These are phyloP conservation scores for Trissolcus brochymenae DNA, from an alignment of 2,888 invertebrate genomes.

Conservation along the genomic window DNA sequence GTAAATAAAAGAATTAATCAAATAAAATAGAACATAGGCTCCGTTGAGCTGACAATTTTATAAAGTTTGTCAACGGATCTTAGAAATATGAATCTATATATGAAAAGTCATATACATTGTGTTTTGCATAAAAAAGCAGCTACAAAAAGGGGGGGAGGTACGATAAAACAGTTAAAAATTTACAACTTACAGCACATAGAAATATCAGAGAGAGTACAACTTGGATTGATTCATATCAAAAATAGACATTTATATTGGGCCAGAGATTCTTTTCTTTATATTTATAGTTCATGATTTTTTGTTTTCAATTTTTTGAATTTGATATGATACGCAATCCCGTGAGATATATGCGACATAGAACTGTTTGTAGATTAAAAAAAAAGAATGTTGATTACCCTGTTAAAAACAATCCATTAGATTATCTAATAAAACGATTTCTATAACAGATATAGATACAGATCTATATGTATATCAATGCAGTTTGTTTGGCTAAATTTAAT, in stretches of 20 bases:
- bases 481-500: too few relatives aligned
- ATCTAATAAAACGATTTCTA: too few relatives aligned
- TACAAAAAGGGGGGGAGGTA: too few relatives aligned
- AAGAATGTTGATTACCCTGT: conserved; percentile 2
- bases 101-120: conserved; percentile 1
- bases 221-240: background rate
- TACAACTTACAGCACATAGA: too few relatives aligned
- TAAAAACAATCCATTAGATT: too few relatives aligned
- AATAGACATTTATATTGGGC: background rate
- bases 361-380: background rate
- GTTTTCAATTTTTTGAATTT: background rate
- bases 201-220: too few relatives aligned
- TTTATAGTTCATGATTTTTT: background rate
- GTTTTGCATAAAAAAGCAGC: conserved; percentile 5
- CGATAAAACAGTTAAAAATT: background rate
- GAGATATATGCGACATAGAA: background rate
- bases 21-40: background rate
- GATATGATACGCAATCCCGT: conserved; percentile 5
- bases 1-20: too few relatives aligned
- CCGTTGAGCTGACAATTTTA: background rate
- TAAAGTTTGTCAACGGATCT: background rate
- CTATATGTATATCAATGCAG: too few relatives aligned
- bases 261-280: background rate
- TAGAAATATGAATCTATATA: background rate
- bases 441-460: too few relatives aligned